Conservation (phyloP, 2,113 vertebrate species). For the Empidonax traillii region DNA sequence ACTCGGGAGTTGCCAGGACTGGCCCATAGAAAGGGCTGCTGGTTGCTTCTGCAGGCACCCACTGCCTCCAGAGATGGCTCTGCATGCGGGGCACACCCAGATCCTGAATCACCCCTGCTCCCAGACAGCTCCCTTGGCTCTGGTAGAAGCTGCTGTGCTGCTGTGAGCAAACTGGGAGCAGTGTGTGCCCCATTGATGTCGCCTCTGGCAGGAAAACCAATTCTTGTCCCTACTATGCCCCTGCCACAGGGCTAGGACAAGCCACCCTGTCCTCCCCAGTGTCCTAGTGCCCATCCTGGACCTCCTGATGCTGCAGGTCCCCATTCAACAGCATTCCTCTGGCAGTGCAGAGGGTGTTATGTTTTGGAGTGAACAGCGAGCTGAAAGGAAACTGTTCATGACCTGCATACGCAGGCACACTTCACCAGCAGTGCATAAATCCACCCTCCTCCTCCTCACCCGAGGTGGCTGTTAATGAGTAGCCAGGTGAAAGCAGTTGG, state of each 20-base stretch:
- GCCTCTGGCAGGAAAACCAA: background rate
- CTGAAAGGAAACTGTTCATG: background rate
- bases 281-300: rapidly evolving
- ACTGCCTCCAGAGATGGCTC: background rate
- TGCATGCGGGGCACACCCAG: rapidly evolving
- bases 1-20: background rate
- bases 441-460: background rate
- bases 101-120: background rate
- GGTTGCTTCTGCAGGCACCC: background rate
- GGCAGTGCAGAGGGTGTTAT: background rate
- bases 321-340: background rate
- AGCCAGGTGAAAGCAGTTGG: background rate
- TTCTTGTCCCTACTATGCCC: background rate
- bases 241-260: background rate
- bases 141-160: background rate
- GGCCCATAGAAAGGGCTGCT: background rate
- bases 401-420: rapidly evolving
- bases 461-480: rapidly evolving
- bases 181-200: rapidly evolving
- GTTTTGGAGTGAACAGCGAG: background rate
- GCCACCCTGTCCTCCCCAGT: background rate
- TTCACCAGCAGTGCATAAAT: rapidly evolving
- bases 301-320: background rate
- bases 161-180: rapidly evolving
- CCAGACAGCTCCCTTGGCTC: background rate